Base-by-base conservation (phyloP, 2,113 vertebrate species). In the Reinhardtius hippoglossoides region DNA sequence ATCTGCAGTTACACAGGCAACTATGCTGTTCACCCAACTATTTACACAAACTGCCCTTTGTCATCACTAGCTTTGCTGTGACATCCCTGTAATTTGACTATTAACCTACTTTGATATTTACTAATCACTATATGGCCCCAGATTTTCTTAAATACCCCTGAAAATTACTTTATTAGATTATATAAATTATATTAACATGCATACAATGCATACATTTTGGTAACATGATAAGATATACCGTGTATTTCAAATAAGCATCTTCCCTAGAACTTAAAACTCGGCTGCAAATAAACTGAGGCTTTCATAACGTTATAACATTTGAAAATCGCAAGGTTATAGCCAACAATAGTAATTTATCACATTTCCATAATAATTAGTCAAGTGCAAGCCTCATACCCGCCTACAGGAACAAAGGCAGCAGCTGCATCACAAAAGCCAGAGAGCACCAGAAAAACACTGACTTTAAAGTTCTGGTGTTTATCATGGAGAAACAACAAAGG, bases 291-390 rank as follows among this genome's bases (percentile, higher is more conserved):
- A 64, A 83, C 12, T 40, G 52, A 52, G 23, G 16, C 12, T 15
- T 18, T n/a, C 37, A 44, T 1, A 48, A 40, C 52, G 68, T 68
- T 27, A 78, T 50, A 76, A 59, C 55, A 54, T 8, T 59, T 67
- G 56, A 35, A 56, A 72, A 35, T 56, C 21, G 40, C 52, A 68
- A 68, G 5, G 58, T 60, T 73, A 76, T 24, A 48, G 50, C 50
- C 40, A 48, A 71, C 56, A 60, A 59, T 42, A 82, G 79, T 68
- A 74, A 80, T 88, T 80, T 80, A 74, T 85, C 62, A 74, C 57
- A 83, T 83, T 80, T 83, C 69, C 76, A 83, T 77, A 68, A 75
- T 75, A 80, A 83, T 78, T 66, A 78, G 73, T 71, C 65, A 40
- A 56, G 75, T 60, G 66, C 18, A 35, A 77, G 70, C 26, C 58